Conservation (phyloP, 64 coral and sea anemone genomes). For the Actinia equina region DNA sequence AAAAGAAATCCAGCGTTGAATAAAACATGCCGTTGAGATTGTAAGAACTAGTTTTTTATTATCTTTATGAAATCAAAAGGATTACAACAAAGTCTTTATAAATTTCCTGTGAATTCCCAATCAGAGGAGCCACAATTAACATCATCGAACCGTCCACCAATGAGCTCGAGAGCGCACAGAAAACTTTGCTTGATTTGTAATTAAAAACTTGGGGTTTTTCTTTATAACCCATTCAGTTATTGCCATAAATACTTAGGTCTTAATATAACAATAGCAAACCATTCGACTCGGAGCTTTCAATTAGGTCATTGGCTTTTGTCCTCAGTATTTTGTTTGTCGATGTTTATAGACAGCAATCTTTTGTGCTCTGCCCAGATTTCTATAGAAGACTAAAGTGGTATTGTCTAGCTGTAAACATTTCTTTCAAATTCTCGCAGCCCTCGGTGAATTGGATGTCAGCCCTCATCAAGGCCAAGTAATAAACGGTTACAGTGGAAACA, state of each 20-base stretch:
- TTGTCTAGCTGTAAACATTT: constrained; percentile 44
- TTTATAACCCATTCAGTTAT: constrained; percentile 22
- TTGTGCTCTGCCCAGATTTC: constrained; percentile 21
- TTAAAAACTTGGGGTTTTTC: constrained; percentile 27
- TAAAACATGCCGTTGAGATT: background rate
- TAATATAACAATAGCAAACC: constrained; percentile 24
- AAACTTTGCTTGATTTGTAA: constrained; percentile 23
- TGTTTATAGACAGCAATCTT: constrained; percentile 27
- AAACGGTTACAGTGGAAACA: constrained; percentile 4
- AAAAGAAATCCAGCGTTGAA: background rate
- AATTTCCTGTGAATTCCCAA: constrained; percentile 12
- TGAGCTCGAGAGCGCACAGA: background rate
- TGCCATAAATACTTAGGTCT: background rate
- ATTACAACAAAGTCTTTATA: background rate
- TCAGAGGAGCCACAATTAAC: background rate
- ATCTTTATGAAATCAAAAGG: constrained; percentile 13
- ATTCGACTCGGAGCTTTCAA: constrained; percentile 19
- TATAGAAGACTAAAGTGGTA: constrained; percentile 28
- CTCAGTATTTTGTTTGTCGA: background rate
- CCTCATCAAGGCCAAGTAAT: constrained; percentile 17
- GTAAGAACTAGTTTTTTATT: constrained; percentile 3
- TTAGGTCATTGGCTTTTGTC: constrained; percentile 32
- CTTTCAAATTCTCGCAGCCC: constrained; percentile 19
- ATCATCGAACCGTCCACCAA: background rate
- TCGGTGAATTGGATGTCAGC: constrained; percentile 29